These are phyloP conservation scores for Athrips mouffetella DNA, from an alignment of 2,888 invertebrate genomes.

Conservation along the genomic window DNA sequence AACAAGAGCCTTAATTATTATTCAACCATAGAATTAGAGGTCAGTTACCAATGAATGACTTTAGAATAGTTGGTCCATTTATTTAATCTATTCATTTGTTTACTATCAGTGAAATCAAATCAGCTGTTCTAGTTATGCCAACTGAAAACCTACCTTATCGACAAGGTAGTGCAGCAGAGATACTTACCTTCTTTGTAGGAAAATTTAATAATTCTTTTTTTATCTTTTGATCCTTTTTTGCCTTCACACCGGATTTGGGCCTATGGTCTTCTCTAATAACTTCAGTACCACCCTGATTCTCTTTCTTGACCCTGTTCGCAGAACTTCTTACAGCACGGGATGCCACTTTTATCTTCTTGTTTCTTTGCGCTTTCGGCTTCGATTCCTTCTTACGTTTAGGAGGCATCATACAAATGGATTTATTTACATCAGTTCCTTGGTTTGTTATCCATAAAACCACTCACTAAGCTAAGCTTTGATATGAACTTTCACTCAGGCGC, in stretches of 20 bases:
- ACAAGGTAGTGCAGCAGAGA: too few species aligned
- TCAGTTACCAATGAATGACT: too few species aligned
- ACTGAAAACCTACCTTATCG: too few species aligned
- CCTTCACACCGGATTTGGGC: too few species aligned
- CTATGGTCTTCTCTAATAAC: too few species aligned
- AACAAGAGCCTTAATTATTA: background rate
- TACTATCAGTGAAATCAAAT: background rate
- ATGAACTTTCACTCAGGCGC: slow-evolving; percentile 73
- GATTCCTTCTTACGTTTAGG: slow-evolving; percentile 50
- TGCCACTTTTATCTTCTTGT: slow-evolving; percentile 38
- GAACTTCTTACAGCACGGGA: background rate
- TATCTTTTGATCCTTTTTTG: too few species aligned
- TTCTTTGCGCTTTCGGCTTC: slow-evolving; percentile 42
- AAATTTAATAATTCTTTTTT: too few species aligned
- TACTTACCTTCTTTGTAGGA: too few species aligned
- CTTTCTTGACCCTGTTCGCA: background rate
- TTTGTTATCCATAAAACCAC: slow-evolving; percentile 37
- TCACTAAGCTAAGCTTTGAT: slow-evolving; percentile 57
- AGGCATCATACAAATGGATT: slow-evolving; percentile 43
- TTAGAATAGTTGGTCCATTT: background rate
- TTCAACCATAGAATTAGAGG: too few species aligned
- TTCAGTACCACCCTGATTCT: background rate
- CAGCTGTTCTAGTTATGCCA: background rate
- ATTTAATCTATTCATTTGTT: background rate
- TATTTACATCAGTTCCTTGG: slow-evolving; percentile 35